These are phyloP conservation scores for Hypomesus transpacificus DNA, from an alignment of 2,113 vertebrate species.

Conservation along the genomic window DNA sequence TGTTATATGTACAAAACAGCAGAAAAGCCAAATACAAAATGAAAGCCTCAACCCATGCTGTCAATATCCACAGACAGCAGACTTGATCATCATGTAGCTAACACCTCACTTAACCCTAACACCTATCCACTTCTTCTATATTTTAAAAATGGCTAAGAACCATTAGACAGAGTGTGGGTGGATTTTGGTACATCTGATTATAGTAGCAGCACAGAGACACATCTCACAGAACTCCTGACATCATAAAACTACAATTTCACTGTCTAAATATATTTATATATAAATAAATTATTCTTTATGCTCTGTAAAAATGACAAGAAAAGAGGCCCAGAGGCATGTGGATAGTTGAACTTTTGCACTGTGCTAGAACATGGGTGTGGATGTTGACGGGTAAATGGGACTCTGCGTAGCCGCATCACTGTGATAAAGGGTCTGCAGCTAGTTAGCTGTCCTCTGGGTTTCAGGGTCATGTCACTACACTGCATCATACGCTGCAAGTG, in stretches of 20 bases:
- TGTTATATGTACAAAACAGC: conserved; percentile 60
- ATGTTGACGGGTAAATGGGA: too few species aligned
- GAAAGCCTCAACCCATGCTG: background rate
- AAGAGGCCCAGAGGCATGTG: background rate
- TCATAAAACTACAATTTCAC: conserved; percentile 21
- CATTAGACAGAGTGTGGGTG: background rate
- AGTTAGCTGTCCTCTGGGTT: too few species aligned
- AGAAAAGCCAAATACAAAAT: conserved; percentile 63
- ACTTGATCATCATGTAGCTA: too few species aligned
- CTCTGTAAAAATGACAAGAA: background rate
- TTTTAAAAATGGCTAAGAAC: conserved; percentile 25
- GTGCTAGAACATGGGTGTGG: too few species aligned
- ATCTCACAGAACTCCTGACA: conserved; percentile 23
- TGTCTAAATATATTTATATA: background rate
- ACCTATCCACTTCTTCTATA: conserved; percentile 29
- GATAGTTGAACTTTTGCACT: background rate
- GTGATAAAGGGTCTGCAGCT: too few species aligned
- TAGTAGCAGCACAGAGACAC: conserved; percentile 47
- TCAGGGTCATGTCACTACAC: too few species aligned
- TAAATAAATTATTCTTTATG: background rate
- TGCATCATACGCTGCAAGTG: too few species aligned
- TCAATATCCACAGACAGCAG: too few species aligned
- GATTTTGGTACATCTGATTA: background rate
- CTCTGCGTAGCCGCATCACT: too few species aligned
- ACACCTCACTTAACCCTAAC: background rate